phyloP scores from a whole-genome alignment of 2,113 vertebrate species.

The Eulemur macaco region DNA sequence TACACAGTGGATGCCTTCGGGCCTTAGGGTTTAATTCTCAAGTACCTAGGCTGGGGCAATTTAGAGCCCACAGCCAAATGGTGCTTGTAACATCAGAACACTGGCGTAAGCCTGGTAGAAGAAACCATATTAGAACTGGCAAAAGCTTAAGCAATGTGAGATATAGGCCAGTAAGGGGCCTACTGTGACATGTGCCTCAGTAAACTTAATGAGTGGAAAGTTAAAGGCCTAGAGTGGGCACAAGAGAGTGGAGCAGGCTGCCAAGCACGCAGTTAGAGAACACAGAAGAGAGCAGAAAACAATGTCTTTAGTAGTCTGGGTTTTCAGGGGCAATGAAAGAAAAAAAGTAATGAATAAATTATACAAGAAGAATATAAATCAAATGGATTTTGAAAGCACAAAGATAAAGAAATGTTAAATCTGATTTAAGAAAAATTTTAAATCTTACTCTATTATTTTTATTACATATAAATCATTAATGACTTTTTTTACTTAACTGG shows the following conservation, averaged over 20 bases:
- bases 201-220: fast-evolving
- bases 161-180: neutral
- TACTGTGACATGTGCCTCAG: fast-evolving
- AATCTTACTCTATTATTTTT: neutral
- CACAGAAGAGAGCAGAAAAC: neutral
- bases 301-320: neutral
- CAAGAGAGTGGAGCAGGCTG: neutral
- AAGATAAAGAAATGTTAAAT: neutral
- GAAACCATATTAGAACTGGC: neutral
- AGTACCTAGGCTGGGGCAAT: neutral
- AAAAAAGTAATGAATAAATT: neutral
- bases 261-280: neutral
- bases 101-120: fast-evolving
- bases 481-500: neutral
- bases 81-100: neutral
- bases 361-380: neutral
- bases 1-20: neutral
- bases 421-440: neutral
- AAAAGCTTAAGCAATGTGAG: neutral
- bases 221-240: neutral
- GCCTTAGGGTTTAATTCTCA: neutral
- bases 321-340: neutral
- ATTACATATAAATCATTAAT: neutral
- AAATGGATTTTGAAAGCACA: neutral
- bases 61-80: neutral